A percentile compares a stretch with the other conserved stretches of the same genome.
Evolutionary conservation across 2,113 vertebrate species (phyloP).

Genomic region (Pachypanchax playfairii): DNA sequence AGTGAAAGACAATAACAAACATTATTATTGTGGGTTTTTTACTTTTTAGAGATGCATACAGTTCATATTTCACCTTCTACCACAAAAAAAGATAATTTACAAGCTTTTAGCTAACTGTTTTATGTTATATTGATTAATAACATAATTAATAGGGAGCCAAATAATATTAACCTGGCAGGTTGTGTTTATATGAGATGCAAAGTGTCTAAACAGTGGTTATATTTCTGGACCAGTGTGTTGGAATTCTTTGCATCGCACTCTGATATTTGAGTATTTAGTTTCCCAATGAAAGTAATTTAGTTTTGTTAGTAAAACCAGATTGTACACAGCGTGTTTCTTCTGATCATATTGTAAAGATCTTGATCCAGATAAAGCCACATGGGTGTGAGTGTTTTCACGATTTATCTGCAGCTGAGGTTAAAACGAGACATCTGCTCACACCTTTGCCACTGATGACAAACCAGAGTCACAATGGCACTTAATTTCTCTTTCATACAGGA

Average conservation of each 20-base stretch:
- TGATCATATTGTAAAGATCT: neutral
- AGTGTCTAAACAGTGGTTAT: neutral
- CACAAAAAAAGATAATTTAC: neutral
- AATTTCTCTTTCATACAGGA: slow-evolving; percentile 18
- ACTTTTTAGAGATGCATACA: neutral
- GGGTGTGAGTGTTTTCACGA: slow-evolving; percentile 10
- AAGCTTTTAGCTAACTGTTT: too few relatives aligned
- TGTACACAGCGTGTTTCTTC: neutral
- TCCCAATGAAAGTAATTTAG: too few relatives aligned
- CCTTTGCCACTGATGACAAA: slow-evolving; percentile 18
- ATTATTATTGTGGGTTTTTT: slow-evolving; percentile 9
- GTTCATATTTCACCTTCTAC: neutral
- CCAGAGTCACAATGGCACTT: slow-evolving; percentile 5
- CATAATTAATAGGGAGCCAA: too few relatives aligned
- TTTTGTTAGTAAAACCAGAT: too few relatives aligned
- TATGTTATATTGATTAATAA: too few relatives aligned
- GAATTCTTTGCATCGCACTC: too few relatives aligned
- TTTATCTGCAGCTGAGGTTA: slow-evolving; percentile 25
- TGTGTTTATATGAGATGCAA: neutral
- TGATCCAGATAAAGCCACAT: slow-evolving; percentile 38
- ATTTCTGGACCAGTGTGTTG: neutral
- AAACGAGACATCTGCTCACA: slow-evolving; percentile 6
- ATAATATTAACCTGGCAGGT: too few relatives aligned
- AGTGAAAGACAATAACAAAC: slow-evolving; percentile 9
- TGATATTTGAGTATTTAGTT: too few relatives aligned